Evolutionary conservation across 2,797 vertebrate species (phyloP), one percentile per base, ranked within the genome.

Genomic region (Pseudochromis fuscus): DNA sequence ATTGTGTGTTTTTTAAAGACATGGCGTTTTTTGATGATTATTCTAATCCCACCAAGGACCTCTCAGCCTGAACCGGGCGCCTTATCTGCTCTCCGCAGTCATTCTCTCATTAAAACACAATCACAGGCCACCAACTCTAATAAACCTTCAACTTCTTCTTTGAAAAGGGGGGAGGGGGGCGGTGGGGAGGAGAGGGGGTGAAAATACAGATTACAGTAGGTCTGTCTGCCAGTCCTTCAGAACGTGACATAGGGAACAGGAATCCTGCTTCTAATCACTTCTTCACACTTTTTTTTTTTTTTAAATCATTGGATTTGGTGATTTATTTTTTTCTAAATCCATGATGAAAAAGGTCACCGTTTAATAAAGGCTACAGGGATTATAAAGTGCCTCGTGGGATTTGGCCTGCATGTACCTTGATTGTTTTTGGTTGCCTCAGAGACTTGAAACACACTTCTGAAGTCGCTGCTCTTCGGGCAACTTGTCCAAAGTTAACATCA

Each of bases 101-200:
- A n/a, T 95, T 84, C 74, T 94, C 94, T 96, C 95, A 96, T 96
- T 97, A 96, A 96, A 95, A 95, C 91, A 93, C 95, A 96, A 96
- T 96, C 94, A 94, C 94, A 95, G 94, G 91, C 93, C 94, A 93
- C 93, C 93, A 94, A 94, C 93, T 95, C 95, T 93, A 96, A 95
- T 95, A 96, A 95, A 96, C 94, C 92, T 94, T 91, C 93, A 93
- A 94, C 92, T 94, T 92, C 90, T 79, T 80, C 67, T 90, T 86
- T 90, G 73, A 89, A 90, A 88, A 62, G 38, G 49, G 58, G 48
- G 8, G 15, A 11, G 70, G 79, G 19, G n/a, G 15, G 9, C n/a
- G 37, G 55, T 16, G 25, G 23, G n/a, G n/a, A 8, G 19, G n/a
- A n/a, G n/a, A n/a, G 35, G 65, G 63, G 57, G 33, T 31, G 79